Evolutionary conservation across 1,140 invertebrate genomes (phyloP), one percentile per base, ranked within the genome.

Genomic region (Holotrichia oblita): DNA sequence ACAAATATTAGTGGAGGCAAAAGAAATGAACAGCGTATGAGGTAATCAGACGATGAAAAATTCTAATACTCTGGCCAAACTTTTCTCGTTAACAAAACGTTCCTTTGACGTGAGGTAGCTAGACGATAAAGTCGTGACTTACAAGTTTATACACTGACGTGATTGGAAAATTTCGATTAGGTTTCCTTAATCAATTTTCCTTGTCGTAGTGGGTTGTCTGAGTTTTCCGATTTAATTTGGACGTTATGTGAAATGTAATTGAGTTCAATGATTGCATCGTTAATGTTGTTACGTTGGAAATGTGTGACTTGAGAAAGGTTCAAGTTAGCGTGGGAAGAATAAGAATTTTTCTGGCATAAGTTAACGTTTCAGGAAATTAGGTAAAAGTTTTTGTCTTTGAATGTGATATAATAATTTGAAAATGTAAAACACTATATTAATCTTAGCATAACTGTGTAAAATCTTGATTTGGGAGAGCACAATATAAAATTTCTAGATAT

Each of bases 61-160:
- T 69, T 27, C 27, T 34, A 24, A 34, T 34, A 14, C 61, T 69
- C 22, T 17, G 48, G 48, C 7, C 20, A 69, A 69, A 69, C 8
- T 69, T 69, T 69, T 69, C 61, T 69, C 61, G 27, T 69, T 69
- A 69, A 69, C 27, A 69, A 27, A 69, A 34, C 9, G 61, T 27
- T 69, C 27, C 14, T 3, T 55, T 17, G n/a, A n/a, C 14, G 48
- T 55, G 48, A 14, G 14, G 12, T 14, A 17, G 6, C 48, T 14
- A 55, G 9, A 9, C 6, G 27, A 69, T 69, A 27, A 69, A 69
- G 20, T 34, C 61, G 27, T 69, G 61, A 69, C 61, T 20, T 69
- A 69, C 61, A 69, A 69, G 61, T 69, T 34, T 69, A 69, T 69
- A 24, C 9, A 69, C 61, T 69, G 27, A 20, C 61, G 61, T 34